A percentile compares a stretch with the other conserved stretches of the same genome.
Evolutionary conservation across 2,113 vertebrate genomes (phyloP).

Genomic region (Cololabis saira): DNA sequence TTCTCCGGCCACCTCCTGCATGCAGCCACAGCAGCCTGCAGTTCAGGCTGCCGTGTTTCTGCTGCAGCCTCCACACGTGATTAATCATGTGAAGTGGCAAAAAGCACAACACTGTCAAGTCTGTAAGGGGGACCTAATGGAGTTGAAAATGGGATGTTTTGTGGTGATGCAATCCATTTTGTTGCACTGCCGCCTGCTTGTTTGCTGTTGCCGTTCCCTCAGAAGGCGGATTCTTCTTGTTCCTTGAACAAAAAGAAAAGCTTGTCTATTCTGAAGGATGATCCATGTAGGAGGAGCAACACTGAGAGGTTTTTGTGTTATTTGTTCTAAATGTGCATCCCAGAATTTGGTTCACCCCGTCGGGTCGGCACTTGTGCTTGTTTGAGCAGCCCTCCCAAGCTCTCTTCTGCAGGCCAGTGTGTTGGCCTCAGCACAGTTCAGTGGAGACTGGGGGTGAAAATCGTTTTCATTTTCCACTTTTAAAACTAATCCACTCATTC

Average conservation of each 20-base stretch:
- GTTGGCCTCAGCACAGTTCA: slow-evolving; percentile 43
- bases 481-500: slow-evolving; percentile 56
- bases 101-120: slow-evolving; percentile 71
- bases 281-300: slow-evolving; percentile 7
- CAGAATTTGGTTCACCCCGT: slow-evolving; percentile 25
- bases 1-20: slow-evolving; percentile 32
- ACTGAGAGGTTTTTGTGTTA: slow-evolving; percentile 37
- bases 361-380: slow-evolving; percentile 15
- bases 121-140: slow-evolving; percentile 70
- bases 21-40: slow-evolving; percentile 48
- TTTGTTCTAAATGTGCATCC: slow-evolving; percentile 24
- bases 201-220: slow-evolving; percentile 28
- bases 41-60: slow-evolving; percentile 51
- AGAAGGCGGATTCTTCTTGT: slow-evolving; percentile 41
- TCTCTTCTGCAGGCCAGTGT: slow-evolving; percentile 32
- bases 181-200: slow-evolving; percentile 26
- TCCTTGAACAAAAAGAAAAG: slow-evolving; percentile 28
- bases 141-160: slow-evolving; percentile 79
- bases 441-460: slow-evolving; percentile 42
- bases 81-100: slow-evolving; percentile 77
- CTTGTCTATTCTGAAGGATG: slow-evolving; percentile 46
- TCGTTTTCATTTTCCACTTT: slow-evolving; percentile 66
- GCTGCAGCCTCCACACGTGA: slow-evolving; percentile 68
- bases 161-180: slow-evolving; percentile 68
- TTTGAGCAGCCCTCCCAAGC: slow-evolving; percentile 27